A percentile compares a stretch with the other conserved stretches of the same genome.
Evolutionary conservation across 2,888 invertebrate genomes (phyloP).

Genomic region (Lasius platythorax): DNA sequence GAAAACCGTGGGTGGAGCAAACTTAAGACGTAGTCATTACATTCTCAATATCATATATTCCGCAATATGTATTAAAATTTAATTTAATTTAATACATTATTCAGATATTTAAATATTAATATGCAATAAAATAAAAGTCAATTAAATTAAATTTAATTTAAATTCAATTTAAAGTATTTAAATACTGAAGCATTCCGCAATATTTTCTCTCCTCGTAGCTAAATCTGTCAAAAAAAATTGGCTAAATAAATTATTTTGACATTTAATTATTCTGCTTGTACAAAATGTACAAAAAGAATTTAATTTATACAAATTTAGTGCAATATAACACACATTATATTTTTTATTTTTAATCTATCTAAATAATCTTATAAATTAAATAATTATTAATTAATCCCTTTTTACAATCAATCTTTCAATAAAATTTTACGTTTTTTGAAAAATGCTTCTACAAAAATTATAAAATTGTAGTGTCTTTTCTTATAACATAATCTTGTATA

Average conservation of each 20-base stretch:
- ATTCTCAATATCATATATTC: slow-evolving; percentile 11
- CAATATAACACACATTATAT: background rate
- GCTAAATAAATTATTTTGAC: background rate
- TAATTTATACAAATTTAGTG: background rate
- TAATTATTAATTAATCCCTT: background rate
- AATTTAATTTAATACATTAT: background rate
- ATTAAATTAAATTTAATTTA: background rate
- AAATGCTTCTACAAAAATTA: background rate
- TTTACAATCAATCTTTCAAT: background rate
- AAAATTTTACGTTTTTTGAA: background rate
- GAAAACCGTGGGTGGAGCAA: slow-evolving; percentile 21
- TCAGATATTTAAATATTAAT: background rate
- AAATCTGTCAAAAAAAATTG: background rate
- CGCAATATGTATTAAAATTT: background rate
- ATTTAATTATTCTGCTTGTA: background rate
- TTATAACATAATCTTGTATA: no score
- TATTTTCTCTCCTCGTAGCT: background rate
- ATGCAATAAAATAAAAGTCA: background rate
- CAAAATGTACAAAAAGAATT: background rate
- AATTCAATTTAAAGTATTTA: background rate
- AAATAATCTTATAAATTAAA: background rate
- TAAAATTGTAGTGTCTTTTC: background rate
- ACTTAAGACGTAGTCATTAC: slow-evolving; percentile 24
- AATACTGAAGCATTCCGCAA: background rate
- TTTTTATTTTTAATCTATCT: background rate